Conservation (phyloP, 2,113 vertebrate species). For the Emydocephalus ijimae region DNA sequence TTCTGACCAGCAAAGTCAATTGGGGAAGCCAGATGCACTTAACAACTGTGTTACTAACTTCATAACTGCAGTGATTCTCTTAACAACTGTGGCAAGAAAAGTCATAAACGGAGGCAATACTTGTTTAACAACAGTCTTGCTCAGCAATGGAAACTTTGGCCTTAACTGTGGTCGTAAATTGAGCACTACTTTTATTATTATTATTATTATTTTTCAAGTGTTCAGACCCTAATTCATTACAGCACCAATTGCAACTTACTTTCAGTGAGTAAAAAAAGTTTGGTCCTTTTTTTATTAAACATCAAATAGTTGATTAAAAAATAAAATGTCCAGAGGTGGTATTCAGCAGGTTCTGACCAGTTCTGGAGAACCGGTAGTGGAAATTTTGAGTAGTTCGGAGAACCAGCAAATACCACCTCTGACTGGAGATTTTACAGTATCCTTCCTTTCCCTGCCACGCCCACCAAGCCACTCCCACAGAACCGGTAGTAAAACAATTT, state of each 20-base stretch:
- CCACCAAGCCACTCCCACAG: too few relatives aligned
- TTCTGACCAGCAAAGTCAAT: not conserved
- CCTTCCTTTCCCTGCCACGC: too few relatives aligned
- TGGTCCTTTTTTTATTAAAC: not conserved
- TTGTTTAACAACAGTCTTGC: not conserved
- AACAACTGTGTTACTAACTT: not conserved
- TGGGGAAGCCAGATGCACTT: not conserved
- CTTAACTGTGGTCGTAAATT: not conserved
- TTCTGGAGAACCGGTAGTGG: too few relatives aligned
- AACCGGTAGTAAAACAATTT: too few relatives aligned
- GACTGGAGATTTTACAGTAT: too few relatives aligned
- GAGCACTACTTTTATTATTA: too few relatives aligned
- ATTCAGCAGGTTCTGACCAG: too few relatives aligned
- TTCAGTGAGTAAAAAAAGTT: not conserved
- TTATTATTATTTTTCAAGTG: not conserved
- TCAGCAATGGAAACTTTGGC: not conserved
- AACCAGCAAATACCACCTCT: too few relatives aligned
- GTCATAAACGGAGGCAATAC: not conserved
- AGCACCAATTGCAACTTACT: not conserved
- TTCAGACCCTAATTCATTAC: not conserved
- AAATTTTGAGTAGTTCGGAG: too few relatives aligned
- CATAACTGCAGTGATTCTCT: not conserved
- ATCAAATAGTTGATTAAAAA: not conserved
- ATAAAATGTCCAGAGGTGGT: not conserved
- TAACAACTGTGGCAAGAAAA: not conserved